Base-by-base conservation (phyloP, 2,888 invertebrate genomes). In the Melikaiella ostensackeni region DNA sequence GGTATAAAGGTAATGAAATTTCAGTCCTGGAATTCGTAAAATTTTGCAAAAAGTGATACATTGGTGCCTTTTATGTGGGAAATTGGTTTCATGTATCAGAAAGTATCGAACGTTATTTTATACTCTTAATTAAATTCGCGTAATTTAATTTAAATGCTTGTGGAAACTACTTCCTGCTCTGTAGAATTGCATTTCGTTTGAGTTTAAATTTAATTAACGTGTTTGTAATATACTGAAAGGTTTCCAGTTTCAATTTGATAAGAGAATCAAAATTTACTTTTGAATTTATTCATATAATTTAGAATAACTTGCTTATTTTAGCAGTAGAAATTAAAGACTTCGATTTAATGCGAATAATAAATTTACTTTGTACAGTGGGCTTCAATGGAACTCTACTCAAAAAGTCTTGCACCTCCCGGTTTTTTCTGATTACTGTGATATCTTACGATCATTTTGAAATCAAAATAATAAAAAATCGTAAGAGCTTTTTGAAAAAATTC, bases 1-100 rank as follows among this genome's bases (percentile, higher is more conserved):
- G 16, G 66, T 27, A 46, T 46, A 27, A 66, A 66, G 66, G n/a
- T 66, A 66, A 66, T 66, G 66, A 66, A 66, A 66, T 66, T 66
- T 46, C 46, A 27, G 30, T 66, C 46, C 46, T 66, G 66, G 19
- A 66, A 66, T 42, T 30, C n/a, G 21, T 9, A 21, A 38, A 64
- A 35, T 38, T 64, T 62, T n/a, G 35, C 35, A 21, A n/a, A 57
- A 57, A 64, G 35, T 64, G 63, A 64, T 64, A 64, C 38, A 38
- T 35, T 21, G 30, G n/a, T 57, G 11, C 1, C 9, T 57, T 57
- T 57, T 24, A 24, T 57, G 9, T 57, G 11, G 19, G 46, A 46
- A 46, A 46, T 46, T 46, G 19, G 46, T 46, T 46, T 46, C 19
- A 46, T 46, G 11, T 35, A 46, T n/a, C 46, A 19, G 5, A 46